Percentiles rank a stretch among this genome's conserved stretches.
Conservation (phyloP, 2,113 vertebrate genomes). For the Phaetusa simplex region DNA sequence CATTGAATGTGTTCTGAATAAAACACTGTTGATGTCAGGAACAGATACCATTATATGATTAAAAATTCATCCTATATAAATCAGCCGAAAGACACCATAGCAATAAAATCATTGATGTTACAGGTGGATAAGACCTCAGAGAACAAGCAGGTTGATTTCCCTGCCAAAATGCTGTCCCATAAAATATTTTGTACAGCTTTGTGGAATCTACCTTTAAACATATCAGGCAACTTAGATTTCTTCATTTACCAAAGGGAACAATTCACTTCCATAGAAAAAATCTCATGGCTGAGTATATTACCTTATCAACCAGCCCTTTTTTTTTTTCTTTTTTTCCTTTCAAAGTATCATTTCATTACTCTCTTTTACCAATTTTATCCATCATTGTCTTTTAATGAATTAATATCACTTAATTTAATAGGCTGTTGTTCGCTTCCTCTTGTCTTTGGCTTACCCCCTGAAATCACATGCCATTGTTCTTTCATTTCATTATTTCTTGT, state of each 20-base stretch:
- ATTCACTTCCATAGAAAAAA: neutral
- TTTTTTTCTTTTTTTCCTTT: neutral
- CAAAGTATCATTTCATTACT: neutral
- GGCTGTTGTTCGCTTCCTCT: neutral
- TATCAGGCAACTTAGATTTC: neutral
- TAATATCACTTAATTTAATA: neutral
- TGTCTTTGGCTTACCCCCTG: neutral
- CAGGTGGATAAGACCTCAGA: neutral
- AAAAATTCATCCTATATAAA: slow-evolving; percentile 3
- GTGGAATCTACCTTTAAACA: neutral
- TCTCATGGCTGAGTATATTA: neutral
- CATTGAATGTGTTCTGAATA: neutral
- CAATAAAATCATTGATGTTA: neutral
- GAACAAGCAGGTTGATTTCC: neutral
- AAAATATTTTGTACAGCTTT: neutral
- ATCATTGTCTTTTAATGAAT: neutral
- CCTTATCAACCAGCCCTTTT: neutral
- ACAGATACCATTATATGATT: neutral
- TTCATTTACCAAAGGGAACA: neutral
- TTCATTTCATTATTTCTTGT: neutral
- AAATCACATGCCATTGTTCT: neutral
- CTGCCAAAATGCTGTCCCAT: neutral
- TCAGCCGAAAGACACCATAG: neutral
- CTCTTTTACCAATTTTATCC: neutral
- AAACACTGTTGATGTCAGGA: neutral